phyloP scores from a whole-genome alignment of 2,113 vertebrate genomes.

The Noctilio leporinus region DNA sequence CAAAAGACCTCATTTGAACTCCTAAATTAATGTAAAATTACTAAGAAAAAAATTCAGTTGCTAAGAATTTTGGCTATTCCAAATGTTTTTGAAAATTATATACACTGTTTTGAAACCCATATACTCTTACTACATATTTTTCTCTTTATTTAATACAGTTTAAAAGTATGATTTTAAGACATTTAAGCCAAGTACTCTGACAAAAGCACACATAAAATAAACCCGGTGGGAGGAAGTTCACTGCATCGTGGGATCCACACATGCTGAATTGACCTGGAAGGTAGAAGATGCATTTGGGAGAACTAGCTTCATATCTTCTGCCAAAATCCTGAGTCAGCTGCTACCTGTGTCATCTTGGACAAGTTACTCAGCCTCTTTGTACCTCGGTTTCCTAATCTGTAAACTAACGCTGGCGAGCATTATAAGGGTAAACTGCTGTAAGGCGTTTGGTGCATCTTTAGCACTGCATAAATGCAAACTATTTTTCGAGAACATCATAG shows the following conservation, averaged over 20 bases:
- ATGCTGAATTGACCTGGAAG: background rate
- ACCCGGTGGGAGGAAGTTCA: background rate
- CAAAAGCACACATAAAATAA: background rate
- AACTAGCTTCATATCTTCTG: background rate
- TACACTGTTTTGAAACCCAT: background rate
- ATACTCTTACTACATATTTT: background rate
- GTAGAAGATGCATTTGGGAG: background rate
- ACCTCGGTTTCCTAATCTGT: background rate
- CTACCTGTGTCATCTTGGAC: background rate
- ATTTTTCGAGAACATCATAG: background rate
- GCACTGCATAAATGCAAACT: background rate
- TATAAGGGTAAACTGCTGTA: background rate
- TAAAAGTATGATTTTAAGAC: background rate
- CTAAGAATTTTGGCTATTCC: background rate
- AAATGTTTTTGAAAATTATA: background rate
- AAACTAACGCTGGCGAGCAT: background rate
- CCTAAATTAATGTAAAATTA: slow-evolving; percentile 45
- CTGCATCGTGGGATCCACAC: background rate
- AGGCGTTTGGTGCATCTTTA: background rate
- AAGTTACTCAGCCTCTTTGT: background rate
- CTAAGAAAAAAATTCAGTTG: slow-evolving; percentile 28
- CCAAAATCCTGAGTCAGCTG: background rate
- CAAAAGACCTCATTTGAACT: slow-evolving; percentile 45
- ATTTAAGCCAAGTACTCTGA: background rate
- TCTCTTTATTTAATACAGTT: background rate